Base-by-base conservation (phyloP, 1,140 invertebrate genomes). In the Plectrocnemia conspersa region DNA sequence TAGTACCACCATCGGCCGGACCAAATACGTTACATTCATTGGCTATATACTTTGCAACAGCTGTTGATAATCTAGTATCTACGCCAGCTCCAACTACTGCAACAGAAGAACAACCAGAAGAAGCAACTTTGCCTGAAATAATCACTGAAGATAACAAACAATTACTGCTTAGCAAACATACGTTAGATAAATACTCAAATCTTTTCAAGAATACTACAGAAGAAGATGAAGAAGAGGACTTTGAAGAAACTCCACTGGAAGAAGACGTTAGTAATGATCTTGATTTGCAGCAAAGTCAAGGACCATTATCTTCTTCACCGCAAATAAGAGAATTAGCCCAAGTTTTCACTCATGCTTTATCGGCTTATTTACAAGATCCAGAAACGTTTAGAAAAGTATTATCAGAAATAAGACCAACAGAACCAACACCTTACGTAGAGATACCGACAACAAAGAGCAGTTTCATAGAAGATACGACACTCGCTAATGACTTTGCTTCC, bases 361-460 rank as follows among this genome's bases (percentile, higher is more conserved):
- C 85, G 1, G 85, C 85, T 3, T 91, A 90, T 64, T 70, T 91
- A 3, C 82, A 89, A 65, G 85, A 90, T 70, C 88, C 88, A 1
- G 79, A 83, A 11, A 82, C 81, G 32, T 90, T 91, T 59, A 82
- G 84, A 56, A 83, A 82, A 61, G 82, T 85, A 11, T 65, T 91
- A 19, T 79, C 82, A 25, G 80, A 86, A 61, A 83, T 88, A 2
- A 74, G 86, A 64, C 88, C 88, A 0, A 89, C 86, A 0, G 85
- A 86, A 66, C 87, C 88, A 1, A 72, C 83, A 5, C 70, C 70
- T 50, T 64, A 58, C 15, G 71, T 66, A n/a, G 64, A 71, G 53
- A 55, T 73, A 52, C 68, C 65, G 11, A 74, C 70, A 5, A 66
- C 65, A 2, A 24, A 53, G 22, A 66, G 32, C 10, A 33, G 45